Evolutionary conservation across 2,888 invertebrate species (phyloP), one percentile per base, ranked within the genome.

Genomic region (Hololepta plana): DNA sequence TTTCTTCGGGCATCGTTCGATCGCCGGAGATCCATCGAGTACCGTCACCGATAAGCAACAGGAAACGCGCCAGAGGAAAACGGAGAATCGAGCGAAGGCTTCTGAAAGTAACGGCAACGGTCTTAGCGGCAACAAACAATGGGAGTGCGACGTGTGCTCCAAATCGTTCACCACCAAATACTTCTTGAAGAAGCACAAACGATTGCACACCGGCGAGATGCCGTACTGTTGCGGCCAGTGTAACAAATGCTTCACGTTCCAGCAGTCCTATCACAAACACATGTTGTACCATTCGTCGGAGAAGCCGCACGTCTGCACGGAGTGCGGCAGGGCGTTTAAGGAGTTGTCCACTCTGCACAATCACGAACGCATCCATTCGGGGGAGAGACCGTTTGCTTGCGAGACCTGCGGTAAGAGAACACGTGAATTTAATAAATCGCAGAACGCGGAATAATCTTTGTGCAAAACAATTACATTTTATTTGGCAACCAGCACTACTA

Each of bases 181-280:
- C 57, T 85, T 85, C 46, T 55, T 85, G 37, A 84, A 82, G 55
- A 85, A 85, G 53, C 85, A 85, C 49, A 81, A 81, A 54, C 64
- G 84, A 37, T 61, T 85, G 32, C 85, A 85, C 52, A 80, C 80
- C 53, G 79, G 85, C 31, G 85, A 85, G 62, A 84, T 81, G 64
- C 85, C 85, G 0, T 85, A 85, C 46, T 72, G 72, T 12, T 85
- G 85, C 45, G 60, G 64, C 24, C 71, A 76, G 38, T 85, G 85
- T 47, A 74, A 74, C 36, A 80, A 82, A 49, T 77, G 75, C 7
- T 85, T 85, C 52, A 84, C 84, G 25, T 85, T 85, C 55, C 85
- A 85, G 55, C 85, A 85, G 44, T 84, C 84, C 0, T 84, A 80
- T 51, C 84, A 84, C 50, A 85, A 85, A 47, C 85, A 85, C 53